A percentile compares a stretch with the other conserved stretches of the same genome.
Evolutionary conservation across 2,888 invertebrate genomes (phyloP).

Genomic region (Elysia crispata): DNA sequence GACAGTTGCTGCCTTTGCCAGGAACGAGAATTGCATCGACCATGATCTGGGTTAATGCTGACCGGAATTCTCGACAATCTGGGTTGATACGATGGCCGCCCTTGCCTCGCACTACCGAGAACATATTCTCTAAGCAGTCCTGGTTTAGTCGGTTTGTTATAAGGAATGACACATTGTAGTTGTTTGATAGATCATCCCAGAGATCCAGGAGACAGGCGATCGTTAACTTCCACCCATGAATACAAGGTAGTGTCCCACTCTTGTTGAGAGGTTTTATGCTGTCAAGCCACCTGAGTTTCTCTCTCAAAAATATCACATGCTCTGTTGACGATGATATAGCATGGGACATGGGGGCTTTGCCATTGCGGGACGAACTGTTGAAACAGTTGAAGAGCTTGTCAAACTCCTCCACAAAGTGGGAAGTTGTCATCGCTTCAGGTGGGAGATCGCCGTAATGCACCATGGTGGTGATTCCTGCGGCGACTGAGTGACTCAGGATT

Average conservation of each 20-base stretch:
- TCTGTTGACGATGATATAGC: too few relatives aligned
- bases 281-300: not conserved
- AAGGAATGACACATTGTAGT: not conserved
- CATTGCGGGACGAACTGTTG: not conserved
- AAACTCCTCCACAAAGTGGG: conserved; percentile 1
- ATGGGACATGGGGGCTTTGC: too few relatives aligned
- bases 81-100: too few relatives aligned
- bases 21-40: too few relatives aligned
- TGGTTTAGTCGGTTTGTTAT: conserved; percentile 3
- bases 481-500: conserved; percentile 16
- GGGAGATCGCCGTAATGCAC: not conserved
- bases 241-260: not conserved
- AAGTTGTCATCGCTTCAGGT: not conserved
- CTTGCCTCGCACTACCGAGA: too few relatives aligned
- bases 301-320: not conserved
- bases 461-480: conserved; percentile 9
- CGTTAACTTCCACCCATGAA: not conserved
- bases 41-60: too few relatives aligned
- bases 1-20: too few relatives aligned
- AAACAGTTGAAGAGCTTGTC: conserved; percentile 14
- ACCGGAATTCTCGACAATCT: too few relatives aligned
- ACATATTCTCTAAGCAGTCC: too few relatives aligned
- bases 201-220: not conserved
- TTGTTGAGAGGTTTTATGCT: not conserved
- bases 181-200: not conserved